These are phyloP conservation scores for Caloenas nicobarica DNA, from an alignment of 2,113 vertebrate genomes.

Conservation along the genomic window DNA sequence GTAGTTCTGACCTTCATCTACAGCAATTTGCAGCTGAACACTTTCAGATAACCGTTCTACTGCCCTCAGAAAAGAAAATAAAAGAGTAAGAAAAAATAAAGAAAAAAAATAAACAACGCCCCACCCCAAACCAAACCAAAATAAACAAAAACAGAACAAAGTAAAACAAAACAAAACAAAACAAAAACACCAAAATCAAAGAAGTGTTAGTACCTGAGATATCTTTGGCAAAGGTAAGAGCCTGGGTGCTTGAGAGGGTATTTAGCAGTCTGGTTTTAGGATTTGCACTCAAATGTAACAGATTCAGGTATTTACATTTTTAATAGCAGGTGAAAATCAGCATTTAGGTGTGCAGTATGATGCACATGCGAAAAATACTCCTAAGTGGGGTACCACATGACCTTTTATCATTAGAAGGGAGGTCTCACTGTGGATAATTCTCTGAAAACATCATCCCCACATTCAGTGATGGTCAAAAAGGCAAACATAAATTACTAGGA, in stretches of 20 bases:
- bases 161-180: no score
- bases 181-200: rapidly evolving
- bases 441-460: not conserved
- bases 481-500: not conserved
- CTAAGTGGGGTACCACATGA: not conserved
- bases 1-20: not conserved
- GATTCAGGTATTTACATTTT: not conserved
- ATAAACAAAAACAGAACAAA: no score
- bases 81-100: not conserved
- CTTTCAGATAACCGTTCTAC: not conserved
- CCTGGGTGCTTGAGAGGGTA: not conserved
- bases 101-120: no score
- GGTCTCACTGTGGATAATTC: not conserved
- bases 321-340: not conserved
- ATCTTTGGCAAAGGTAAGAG: not conserved
- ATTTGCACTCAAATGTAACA: not conserved
- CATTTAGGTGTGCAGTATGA: not conserved
- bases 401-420: not conserved
- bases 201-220: not conserved
- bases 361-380: not conserved
- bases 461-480: not conserved
- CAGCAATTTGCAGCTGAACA: not conserved
- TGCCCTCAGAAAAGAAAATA: not conserved
- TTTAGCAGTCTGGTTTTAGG: not conserved
- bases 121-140: no score